A percentile compares a stretch with the other conserved stretches of the same genome.
These are phyloP conservation scores for Drosophila teissieri DNA, from an alignment of 1,140 invertebrate genomes.

Conservation along the genomic window DNA sequence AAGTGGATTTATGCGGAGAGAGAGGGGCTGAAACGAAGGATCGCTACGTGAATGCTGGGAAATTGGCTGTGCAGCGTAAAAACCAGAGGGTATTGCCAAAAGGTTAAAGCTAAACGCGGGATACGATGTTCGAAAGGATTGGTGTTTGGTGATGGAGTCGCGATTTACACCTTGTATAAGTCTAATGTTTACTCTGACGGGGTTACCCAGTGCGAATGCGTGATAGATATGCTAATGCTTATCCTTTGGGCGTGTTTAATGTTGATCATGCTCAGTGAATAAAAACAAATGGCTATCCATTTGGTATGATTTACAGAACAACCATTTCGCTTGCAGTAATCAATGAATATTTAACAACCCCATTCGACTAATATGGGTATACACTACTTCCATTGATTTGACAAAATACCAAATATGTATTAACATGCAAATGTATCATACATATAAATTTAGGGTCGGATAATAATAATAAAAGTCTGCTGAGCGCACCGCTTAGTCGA, in stretches of 20 bases:
- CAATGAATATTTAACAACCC: not conserved
- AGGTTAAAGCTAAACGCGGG: not conserved
- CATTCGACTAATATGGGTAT: not conserved
- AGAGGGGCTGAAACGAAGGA: constrained; percentile 6
- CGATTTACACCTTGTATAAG: not conserved
- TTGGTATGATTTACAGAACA: not conserved
- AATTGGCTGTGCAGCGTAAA: constrained; percentile 24
- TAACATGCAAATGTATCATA: too few relatives aligned
- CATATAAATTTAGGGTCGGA: too few relatives aligned
- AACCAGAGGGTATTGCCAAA: constrained; percentile 13
- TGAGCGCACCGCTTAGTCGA: not conserved
- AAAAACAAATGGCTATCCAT: not conserved
- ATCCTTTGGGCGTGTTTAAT: not conserved
- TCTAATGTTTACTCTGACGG: not conserved
- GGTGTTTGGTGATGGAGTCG: not conserved
- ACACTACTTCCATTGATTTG: not conserved
- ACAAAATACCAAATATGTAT: not conserved
- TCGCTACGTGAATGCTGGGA: constrained; percentile 20
- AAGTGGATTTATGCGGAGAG: not conserved
- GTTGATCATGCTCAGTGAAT: not conserved
- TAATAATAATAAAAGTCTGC: not conserved
- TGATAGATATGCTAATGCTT: not conserved
- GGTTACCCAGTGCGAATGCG: constrained; percentile 12
- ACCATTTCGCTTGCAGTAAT: not conserved
- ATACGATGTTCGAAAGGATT: not conserved